Evolutionary conservation across 2,113 vertebrate genomes (phyloP).

Genomic region (Gallinago media): DNA sequence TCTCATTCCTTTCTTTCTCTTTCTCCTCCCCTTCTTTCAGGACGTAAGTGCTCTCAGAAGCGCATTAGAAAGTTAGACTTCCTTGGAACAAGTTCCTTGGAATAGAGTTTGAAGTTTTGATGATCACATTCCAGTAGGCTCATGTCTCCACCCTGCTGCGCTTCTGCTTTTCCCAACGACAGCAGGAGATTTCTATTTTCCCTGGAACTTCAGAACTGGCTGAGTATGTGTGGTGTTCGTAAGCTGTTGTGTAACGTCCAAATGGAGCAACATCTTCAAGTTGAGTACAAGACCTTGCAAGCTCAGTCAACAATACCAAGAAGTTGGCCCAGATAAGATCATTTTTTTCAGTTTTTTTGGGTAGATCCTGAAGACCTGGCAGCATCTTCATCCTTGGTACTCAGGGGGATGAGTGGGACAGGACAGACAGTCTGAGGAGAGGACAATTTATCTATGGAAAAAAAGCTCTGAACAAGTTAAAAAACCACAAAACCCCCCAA

Average conservation of each 20-base stretch:
- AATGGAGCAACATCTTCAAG: not conserved
- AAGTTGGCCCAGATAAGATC: not conserved
- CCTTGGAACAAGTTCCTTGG: not conserved
- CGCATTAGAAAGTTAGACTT: not conserved
- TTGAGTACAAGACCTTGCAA: no score
- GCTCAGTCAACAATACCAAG: not conserved
- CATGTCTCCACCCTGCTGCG: not conserved
- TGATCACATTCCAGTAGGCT: not conserved
- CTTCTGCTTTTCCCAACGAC: not conserved
- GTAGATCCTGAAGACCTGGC: not conserved
- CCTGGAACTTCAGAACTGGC: not conserved
- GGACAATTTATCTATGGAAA: not conserved
- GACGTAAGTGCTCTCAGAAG: not conserved
- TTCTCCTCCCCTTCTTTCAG: not conserved
- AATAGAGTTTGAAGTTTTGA: not conserved
- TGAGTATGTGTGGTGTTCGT: not conserved
- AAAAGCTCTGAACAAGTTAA: not conserved
- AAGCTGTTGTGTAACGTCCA: not conserved
- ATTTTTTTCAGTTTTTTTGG: not conserved
- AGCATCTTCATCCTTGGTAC: not conserved
- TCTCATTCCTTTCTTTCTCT: not conserved
- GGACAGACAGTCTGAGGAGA: not conserved
- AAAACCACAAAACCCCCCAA: accelerated
- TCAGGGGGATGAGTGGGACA: not conserved
- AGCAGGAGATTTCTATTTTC: not conserved